Evolutionary conservation across 2,888 invertebrate species (phyloP), one percentile per base, ranked within the genome.

Genomic region (Phengaris alcon): DNA sequence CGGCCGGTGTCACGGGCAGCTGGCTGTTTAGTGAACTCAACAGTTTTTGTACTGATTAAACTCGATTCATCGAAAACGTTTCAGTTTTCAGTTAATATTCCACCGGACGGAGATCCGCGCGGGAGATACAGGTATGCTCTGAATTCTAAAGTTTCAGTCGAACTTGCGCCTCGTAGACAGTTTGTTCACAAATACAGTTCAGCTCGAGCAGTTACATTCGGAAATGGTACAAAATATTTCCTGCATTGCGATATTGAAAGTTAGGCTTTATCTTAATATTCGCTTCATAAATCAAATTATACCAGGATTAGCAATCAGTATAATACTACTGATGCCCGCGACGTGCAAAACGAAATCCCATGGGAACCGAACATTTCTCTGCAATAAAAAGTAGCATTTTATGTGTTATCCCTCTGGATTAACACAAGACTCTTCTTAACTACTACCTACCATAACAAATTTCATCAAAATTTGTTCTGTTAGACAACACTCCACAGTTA

Each of bases 11-110:
- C 35, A 1, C 35, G 35, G 35, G 35, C 35, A 35, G 35, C 35
- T 35, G 35, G 35, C 35, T 35, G 35, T 35, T 35, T 55, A 6
- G 6, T 6, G 7, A 55, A 7, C 55, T 55, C 52, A 12, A 13
- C 10, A 12, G 52, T 52, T 52, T 4, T 54, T 13, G 6, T 54
- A 13, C 55, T 0, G 55, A 55, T 55, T 7, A 13, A 55, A 55
- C 55, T 55, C n/a, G n/a, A 55, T 55, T 55, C 13, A 55, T 55
- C n/a, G 7, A 57, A 15, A 35, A 35, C 35, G 35, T 35, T 35
- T 35, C 57, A 57, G 57, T 57, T 57, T 57, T n/a, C n/a, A n/a
- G n/a, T n/a, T 57, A 57, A 57, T 57, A 57, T 57, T 57, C 57
- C 8, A n/a, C 15, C 8, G 9, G 15, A 15, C 57, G 57, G 15